Percentiles rank a stretch among this genome's conserved stretches.
Evolutionary conservation across 2,797 vertebrate genomes (phyloP).

Genomic region (Dromococcyx pavoninus): DNA sequence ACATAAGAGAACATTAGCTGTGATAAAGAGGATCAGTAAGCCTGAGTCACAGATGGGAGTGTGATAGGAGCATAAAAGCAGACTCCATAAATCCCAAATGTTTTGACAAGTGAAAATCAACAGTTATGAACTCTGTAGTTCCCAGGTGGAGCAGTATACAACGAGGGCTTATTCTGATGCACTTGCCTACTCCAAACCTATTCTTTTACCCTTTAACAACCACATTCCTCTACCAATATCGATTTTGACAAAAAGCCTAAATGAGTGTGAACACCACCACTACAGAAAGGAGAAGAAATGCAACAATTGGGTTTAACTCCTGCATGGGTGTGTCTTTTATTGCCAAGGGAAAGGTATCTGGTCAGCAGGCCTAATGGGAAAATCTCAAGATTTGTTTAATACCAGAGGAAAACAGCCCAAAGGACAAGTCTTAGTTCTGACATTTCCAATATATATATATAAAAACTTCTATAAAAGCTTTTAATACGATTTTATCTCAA

Average conservation of each 20-base stretch:
- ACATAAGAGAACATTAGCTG: neutral
- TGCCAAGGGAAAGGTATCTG: neutral
- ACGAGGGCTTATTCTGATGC: neutral
- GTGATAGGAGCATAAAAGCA: neutral
- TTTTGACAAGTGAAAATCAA: slow-evolving; percentile 3
- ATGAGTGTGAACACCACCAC: neutral
- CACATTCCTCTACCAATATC: neutral
- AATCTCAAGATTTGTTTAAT: slow-evolving; percentile 7
- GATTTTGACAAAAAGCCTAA: neutral
- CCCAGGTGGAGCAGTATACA: neutral
- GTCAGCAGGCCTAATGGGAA: neutral
- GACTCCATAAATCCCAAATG: neutral
- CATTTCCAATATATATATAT: neutral
- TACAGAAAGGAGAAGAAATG: neutral
- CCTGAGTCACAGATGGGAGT: neutral
- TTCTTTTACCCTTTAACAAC: neutral
- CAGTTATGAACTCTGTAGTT: neutral
- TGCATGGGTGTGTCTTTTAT: neutral
- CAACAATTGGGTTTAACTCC: neutral
- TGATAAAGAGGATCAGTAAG: neutral
- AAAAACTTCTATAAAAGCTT: neutral
- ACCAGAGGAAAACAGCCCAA: neutral
- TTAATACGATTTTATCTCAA: neutral
- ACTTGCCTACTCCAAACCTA: neutral
- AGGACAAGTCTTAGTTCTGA: neutral